Evolutionary conservation across 2,888 invertebrate species (phyloP).

Genomic region (Yponomeuta evonymella): DNA sequence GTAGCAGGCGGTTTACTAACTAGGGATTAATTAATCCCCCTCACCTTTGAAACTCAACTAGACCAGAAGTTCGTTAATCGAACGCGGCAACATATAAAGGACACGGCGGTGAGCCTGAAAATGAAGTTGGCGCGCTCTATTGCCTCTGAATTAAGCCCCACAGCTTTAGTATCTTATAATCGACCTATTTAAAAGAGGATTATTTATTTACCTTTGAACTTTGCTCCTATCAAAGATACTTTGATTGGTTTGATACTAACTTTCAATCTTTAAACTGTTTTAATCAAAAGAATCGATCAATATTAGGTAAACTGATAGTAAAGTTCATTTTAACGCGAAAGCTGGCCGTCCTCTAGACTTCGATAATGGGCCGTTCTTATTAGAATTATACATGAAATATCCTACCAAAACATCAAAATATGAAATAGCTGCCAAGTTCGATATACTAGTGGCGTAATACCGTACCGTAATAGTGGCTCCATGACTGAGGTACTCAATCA

Average conservation of each 20-base stretch:
- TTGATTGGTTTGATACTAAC: neutral
- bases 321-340: neutral
- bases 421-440: too few species aligned
- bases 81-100: conserved; percentile 63
- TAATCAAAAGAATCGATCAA: neutral
- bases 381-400: too few species aligned
- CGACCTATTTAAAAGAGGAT: conserved; percentile 1
- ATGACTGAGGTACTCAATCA: too few species aligned
- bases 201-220: neutral
- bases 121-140: conserved; percentile 70
- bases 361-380: too few species aligned
- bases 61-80: conserved; percentile 61
- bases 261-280: neutral
- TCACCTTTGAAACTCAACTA: conserved; percentile 32
- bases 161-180: conserved; percentile 27
- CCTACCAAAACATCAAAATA: too few species aligned
- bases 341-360: too few species aligned
- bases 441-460: too few species aligned
- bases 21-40: neutral
- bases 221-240: neutral
- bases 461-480: too few species aligned
- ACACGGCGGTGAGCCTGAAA: conserved; percentile 69
- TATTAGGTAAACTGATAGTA: neutral
- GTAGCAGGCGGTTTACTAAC: neutral
- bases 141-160: conserved; percentile 64